These are phyloP conservation scores for Masticophis lateralis DNA, from an alignment of 2,797 vertebrate genomes.

Conservation along the genomic window DNA sequence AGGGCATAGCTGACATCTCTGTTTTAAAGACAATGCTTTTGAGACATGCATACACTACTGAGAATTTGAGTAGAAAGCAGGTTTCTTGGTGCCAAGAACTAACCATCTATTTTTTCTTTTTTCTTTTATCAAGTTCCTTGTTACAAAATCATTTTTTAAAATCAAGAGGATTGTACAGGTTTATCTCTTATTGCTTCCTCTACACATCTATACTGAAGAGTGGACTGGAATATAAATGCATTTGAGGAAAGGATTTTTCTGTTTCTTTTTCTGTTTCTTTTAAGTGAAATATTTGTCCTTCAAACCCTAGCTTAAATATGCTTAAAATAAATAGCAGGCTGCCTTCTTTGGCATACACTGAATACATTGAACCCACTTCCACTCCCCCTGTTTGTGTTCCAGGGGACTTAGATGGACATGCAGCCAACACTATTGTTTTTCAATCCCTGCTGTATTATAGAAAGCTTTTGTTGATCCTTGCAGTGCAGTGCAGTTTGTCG, in stretches of 20 bases:
- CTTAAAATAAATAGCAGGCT: conserved; percentile 36
- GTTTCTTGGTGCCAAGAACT: background rate
- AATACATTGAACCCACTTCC: background rate
- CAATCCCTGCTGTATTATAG: conserved; percentile 47
- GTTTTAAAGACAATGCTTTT: background rate
- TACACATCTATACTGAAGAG: background rate
- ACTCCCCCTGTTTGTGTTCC: conserved; percentile 18
- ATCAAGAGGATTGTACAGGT: background rate
- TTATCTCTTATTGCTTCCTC: background rate
- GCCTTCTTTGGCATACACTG: conserved; percentile 1
- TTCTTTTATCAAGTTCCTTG: background rate
- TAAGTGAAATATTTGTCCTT: conserved; percentile 19
- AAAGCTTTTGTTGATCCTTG: conserved; percentile 56
- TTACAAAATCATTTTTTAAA: background rate
- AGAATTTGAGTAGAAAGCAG: background rate
- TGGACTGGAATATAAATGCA: background rate
- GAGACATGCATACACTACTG: background rate
- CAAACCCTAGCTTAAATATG: conserved; percentile 24
- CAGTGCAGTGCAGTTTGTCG: conserved; percentile 26
- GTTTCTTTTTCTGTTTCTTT: conserved; percentile 12
- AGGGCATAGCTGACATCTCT: background rate
- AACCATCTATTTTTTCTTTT: background rate
- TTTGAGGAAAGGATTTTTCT: background rate
- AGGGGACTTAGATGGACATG: conserved; percentile 16
- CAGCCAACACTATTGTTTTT: conserved; percentile 47